Evolutionary conservation across 2,797 vertebrate genomes (phyloP).

Genomic region (Hoplostethus mediterraneus): DNA sequence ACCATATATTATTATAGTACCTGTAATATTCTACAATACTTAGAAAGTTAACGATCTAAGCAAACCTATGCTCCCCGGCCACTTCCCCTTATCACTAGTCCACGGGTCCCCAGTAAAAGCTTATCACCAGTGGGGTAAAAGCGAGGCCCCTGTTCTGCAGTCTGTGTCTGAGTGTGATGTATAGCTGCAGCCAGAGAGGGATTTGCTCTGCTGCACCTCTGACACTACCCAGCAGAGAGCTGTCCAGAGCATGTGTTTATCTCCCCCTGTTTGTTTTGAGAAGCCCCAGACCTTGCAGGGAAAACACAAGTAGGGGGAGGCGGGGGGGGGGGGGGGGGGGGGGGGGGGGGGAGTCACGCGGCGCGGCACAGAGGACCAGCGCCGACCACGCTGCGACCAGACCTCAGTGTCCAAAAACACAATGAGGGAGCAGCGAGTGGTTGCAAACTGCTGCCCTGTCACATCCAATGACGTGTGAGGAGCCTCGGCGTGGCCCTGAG

Average conservation of each 20-base stretch:
- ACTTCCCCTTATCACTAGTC: conserved; percentile 70
- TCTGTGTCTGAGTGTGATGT: conserved; percentile 78
- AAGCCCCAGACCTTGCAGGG: conserved; percentile 82
- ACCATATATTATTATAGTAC: neutral
- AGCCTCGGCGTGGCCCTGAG: conserved; percentile 47
- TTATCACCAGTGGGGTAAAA: conserved; percentile 72
- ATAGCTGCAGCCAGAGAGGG: conserved; percentile 74
- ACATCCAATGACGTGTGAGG: conserved; percentile 51
- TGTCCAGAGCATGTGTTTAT: conserved; percentile 83
- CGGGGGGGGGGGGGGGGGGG: conserved; percentile 62
- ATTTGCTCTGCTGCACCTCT: conserved; percentile 80
- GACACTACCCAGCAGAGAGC: conserved; percentile 81
- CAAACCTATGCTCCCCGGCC: conserved; percentile 22
- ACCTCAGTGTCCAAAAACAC: conserved; percentile 62
- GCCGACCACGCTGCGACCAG: conserved; percentile 59
- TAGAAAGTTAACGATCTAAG: conserved; percentile 18
- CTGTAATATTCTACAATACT: conserved; percentile 4
- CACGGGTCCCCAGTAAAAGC: conserved; percentile 49
- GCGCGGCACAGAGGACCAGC: conserved; percentile 55
- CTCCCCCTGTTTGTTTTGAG: conserved; percentile 85
- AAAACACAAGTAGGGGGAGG: conserved; percentile 79
- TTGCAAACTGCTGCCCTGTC: conserved; percentile 56
- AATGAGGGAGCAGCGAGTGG: conserved; percentile 55
- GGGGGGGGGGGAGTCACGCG: conserved; percentile 66
- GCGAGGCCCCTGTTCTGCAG: conserved; percentile 67